Evolutionary conservation across 2,888 invertebrate genomes (phyloP).

Genomic region (Camptogramma bilineatum): DNA sequence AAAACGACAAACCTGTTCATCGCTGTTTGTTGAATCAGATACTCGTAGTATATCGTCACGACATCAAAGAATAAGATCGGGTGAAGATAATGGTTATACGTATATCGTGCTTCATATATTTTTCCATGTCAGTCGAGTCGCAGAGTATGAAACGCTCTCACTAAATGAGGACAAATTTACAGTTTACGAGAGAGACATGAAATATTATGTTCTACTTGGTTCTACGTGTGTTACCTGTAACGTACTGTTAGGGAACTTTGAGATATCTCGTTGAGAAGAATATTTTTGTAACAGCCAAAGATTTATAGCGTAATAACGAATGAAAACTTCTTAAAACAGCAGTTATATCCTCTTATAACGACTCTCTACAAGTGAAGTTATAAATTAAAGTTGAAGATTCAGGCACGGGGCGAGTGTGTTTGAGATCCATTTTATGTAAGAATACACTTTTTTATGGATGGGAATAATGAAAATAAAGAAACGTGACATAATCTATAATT

Average conservation of each 20-base stretch:
- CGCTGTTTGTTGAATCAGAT: background rate
- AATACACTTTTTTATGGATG: background rate
- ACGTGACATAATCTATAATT: background rate
- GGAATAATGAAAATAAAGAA: background rate
- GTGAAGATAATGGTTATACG: background rate
- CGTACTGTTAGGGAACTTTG: slow-evolving; percentile 39
- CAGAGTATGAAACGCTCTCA: slow-evolving; percentile 11
- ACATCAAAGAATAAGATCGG: background rate
- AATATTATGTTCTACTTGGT: slow-evolving; percentile 48
- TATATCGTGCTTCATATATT: background rate
- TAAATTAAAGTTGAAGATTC: slow-evolving; percentile 1
- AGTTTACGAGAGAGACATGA: slow-evolving; percentile 54
- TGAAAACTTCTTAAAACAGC: slow-evolving; percentile 9
- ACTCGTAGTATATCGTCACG: background rate
- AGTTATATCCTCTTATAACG: slow-evolving; percentile 12
- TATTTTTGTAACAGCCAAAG: slow-evolving; percentile 35
- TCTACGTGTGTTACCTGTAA: slow-evolving; percentile 53
- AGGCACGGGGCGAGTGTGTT: background rate
- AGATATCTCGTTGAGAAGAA: slow-evolving; percentile 25
- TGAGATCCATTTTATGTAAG: background rate
- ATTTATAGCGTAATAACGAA: slow-evolving; percentile 39
- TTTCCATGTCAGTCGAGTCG: background rate
- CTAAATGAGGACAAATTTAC: slow-evolving; percentile 52
- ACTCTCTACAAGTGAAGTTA: background rate
- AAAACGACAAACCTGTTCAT: background rate